Conservation (phyloP, 2,888 invertebrate genomes). For the Deilephila elpenor region DNA sequence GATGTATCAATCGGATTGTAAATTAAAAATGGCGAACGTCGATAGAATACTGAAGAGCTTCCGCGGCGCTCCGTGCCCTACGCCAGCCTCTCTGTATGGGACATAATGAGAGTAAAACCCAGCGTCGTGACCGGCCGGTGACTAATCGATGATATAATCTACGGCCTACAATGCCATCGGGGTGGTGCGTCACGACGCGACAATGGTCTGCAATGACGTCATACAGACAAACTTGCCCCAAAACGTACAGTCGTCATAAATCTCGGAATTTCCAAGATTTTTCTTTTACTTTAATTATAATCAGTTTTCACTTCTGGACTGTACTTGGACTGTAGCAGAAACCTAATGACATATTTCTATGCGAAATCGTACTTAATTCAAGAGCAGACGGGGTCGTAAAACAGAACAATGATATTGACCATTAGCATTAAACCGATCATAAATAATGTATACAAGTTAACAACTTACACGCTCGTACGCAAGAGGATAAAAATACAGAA, state of each 20-base stretch:
- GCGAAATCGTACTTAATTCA: constrained; percentile 22
- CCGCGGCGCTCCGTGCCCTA: constrained; percentile 37
- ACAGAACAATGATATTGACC: constrained; percentile 33
- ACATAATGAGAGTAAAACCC: constrained; percentile 47
- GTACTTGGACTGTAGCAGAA: neutral
- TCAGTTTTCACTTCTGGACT: neutral
- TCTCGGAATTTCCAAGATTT: neutral
- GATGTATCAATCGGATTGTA: constrained; percentile 55
- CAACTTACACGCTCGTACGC: constrained; percentile 37
- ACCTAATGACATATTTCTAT: constrained; percentile 25
- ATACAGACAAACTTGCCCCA: constrained; percentile 32
- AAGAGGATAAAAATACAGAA: constrained; percentile 60
- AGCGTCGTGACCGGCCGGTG: constrained; percentile 39
- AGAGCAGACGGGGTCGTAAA: constrained; percentile 31
- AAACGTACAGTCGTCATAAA: constrained; percentile 26
- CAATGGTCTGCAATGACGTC: constrained; percentile 42
- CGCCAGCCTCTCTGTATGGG: constrained; percentile 26
- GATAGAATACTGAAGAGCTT: constrained; percentile 45
- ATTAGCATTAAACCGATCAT: constrained; percentile 39
- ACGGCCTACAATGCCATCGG: constrained; percentile 33
- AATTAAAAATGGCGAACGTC: constrained; percentile 60
- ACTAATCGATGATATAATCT: constrained; percentile 53
- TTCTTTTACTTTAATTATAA: neutral
- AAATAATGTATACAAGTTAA: constrained; percentile 47
- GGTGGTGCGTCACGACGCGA: constrained; percentile 46